Evolutionary conservation across 2,888 invertebrate genomes (phyloP).

Genomic region (Yponomeuta plumbellus): DNA sequence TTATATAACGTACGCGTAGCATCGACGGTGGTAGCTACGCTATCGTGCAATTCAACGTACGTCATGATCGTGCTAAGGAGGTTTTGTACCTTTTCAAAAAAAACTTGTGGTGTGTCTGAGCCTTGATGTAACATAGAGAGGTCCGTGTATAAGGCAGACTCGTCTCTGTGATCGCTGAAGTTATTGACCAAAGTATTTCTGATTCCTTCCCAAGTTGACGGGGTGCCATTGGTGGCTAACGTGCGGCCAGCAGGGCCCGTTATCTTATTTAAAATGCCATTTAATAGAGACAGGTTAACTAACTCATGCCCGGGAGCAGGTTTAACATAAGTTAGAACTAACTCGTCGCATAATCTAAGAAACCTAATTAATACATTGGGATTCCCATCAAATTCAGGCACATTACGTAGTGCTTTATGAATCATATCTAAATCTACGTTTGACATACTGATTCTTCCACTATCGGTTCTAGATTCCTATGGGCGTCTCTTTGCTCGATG

Average conservation of each 20-base stretch:
- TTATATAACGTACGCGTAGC: conserved; percentile 7
- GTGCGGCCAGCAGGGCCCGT: neutral
- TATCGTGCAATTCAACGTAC: conserved; percentile 5
- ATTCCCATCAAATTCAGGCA: conserved; percentile 14
- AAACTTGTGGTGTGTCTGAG: conserved; percentile 24
- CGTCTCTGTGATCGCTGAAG: conserved; percentile 29
- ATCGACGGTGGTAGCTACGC: neutral
- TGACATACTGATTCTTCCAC: neutral
- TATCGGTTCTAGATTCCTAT: no score
- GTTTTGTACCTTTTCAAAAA: conserved; percentile 20
- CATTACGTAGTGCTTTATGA: conserved; percentile 4
- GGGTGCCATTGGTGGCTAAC: neutral
- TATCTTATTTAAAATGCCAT: conserved; percentile 9
- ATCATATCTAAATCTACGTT: neutral
- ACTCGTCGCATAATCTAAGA: conserved; percentile 9
- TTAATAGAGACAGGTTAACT: neutral
- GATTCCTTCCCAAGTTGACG: neutral
- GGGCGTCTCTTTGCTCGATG: conserved; percentile 6
- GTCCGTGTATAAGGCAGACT: conserved; percentile 30
- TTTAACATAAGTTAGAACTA: neutral
- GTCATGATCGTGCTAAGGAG: conserved; percentile 19
- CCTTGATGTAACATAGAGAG: conserved; percentile 26
- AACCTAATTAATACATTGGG: conserved; percentile 6
- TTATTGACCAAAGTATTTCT: conserved; percentile 27
- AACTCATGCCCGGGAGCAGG: neutral